phyloP scores from a whole-genome alignment of 2,797 vertebrate species.

The Oryzias sinensis region DNA sequence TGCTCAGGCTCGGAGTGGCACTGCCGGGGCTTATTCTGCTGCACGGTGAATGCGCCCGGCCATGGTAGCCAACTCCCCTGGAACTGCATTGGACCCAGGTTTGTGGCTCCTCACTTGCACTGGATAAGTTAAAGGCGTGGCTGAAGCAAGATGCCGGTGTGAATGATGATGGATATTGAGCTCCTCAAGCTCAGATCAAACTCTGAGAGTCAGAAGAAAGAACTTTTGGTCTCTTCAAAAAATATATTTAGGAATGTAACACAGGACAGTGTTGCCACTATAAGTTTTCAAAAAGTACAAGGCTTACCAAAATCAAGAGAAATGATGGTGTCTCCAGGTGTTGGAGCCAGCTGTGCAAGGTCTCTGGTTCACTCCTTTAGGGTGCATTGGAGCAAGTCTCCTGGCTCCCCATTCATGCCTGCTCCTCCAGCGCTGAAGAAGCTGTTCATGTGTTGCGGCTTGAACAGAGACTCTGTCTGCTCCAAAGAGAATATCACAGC shows the following conservation, averaged over 20 bases:
- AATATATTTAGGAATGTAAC: no score
- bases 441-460: conserved; percentile 81
- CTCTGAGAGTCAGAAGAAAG: conserved; percentile 33
- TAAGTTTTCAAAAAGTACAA: no score
- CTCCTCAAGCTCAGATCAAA: conserved; percentile 80
- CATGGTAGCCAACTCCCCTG: conserved; percentile 74
- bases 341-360: conserved; percentile 91
- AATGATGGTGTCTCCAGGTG: conserved; percentile 89
- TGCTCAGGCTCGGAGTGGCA: conserved; percentile 87
- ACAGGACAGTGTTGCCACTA: no score
- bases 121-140: conserved; percentile 76
- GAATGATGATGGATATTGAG: conserved; percentile 64
- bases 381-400: conserved; percentile 82
- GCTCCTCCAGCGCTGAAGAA: conserved; percentile 71
- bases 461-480: conserved; percentile 92
- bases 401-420: conserved; percentile 67
- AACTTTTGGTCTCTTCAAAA: not conserved
- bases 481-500: conserved; percentile 91
- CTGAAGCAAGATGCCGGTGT: conserved; percentile 54
- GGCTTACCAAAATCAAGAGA: conserved; percentile 88
- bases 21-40: conserved; percentile 81
- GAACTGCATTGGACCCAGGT: conserved; percentile 22
- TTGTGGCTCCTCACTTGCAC: conserved; percentile 79
- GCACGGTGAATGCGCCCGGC: conserved; percentile 77
- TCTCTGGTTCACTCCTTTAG: conserved; percentile 97